Evolutionary conservation across 2,797 vertebrate genomes (phyloP), one percentile per base, ranked within the genome.

Genomic region (Halcyon leucocephala): DNA sequence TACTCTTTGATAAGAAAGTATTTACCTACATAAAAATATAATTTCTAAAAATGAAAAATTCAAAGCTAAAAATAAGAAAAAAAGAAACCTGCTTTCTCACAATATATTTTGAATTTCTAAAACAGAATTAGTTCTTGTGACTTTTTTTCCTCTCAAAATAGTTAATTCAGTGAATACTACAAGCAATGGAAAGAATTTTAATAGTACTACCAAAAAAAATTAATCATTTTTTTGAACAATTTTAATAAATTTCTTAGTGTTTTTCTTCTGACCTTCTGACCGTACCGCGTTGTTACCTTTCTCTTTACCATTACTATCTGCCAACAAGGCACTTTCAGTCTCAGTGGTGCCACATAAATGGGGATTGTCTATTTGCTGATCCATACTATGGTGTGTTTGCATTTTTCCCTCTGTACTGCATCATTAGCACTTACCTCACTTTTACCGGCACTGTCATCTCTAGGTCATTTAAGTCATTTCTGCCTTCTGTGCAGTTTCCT

Each of bases 401-500:
- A 49, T 57, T 73, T 74, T 57, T 31, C 49, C 19, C 37, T 31
- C 39, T 10, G 15, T 16, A 60, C 87, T 64, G 55, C 52, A 80
- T 74, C 16, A 2, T 78, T 67, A 83, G 44, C 3, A 1, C 69
- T 83, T 93, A 39, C 73, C 29, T 21, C 46, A 60, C 46, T 93
- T 82, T 73, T 46, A 62, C 73, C 86, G 28, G 17, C 46, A 12
- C 78, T 93, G 88, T 44, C 90, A 92, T 84, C 83, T 86, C 86
- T 41, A 74, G 88, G 90, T 81, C 93, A 86, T 46, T 89, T 25
- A 80, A 93, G 46, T 25, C 61, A 61, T 28, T 95, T 69, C 90
- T 95, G 80, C 73, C 58, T 91, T 72, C 85, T 81, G 49, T 60
- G 69, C 92, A 90, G 58, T 69, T 92, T 90, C 62, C 17, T 94